Conservation (phyloP, 2,888 invertebrate species). For the Portevinia maculata region DNA sequence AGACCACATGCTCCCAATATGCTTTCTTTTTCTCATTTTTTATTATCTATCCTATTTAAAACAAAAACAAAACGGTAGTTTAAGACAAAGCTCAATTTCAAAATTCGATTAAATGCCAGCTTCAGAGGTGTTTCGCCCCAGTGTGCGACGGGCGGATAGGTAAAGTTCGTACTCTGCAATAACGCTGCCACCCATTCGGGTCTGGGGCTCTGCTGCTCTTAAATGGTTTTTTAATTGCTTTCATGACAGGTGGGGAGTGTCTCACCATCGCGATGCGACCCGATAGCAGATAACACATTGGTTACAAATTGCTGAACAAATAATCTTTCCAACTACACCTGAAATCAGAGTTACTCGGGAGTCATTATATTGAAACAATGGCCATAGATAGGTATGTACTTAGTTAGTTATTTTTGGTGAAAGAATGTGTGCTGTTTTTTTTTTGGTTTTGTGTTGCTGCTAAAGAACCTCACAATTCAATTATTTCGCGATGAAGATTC, state of each 20-base stretch:
- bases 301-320: conserved; percentile 54
- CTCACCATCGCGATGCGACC: conserved; percentile 8
- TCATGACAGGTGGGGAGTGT: conserved; percentile 49
- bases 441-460: neutral
- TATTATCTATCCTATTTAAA: too few relatives aligned
- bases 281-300: conserved; percentile 43
- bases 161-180: conserved; percentile 31
- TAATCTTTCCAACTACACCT: conserved; percentile 3
- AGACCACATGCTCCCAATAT: too few relatives aligned
- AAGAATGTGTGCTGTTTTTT: conserved; percentile 15
- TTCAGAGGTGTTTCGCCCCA: too few relatives aligned
- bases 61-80: too few relatives aligned
- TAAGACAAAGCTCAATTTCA: too few relatives aligned
- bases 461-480: conserved; percentile 51
- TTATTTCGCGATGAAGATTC: conserved; percentile 57
- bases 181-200: conserved; percentile 57
- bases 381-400: conserved; percentile 10
- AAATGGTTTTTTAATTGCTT: conserved; percentile 73
- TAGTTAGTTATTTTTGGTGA: neutral
- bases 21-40: too few relatives aligned
- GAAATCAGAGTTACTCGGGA: conserved; percentile 23
- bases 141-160: conserved; percentile 18
- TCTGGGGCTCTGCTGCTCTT: conserved; percentile 30
- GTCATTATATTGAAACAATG: conserved; percentile 33
- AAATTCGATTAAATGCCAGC: too few relatives aligned